Evolutionary conservation across 2,888 invertebrate species (phyloP).

Genomic region (Cordilura impudica): DNA sequence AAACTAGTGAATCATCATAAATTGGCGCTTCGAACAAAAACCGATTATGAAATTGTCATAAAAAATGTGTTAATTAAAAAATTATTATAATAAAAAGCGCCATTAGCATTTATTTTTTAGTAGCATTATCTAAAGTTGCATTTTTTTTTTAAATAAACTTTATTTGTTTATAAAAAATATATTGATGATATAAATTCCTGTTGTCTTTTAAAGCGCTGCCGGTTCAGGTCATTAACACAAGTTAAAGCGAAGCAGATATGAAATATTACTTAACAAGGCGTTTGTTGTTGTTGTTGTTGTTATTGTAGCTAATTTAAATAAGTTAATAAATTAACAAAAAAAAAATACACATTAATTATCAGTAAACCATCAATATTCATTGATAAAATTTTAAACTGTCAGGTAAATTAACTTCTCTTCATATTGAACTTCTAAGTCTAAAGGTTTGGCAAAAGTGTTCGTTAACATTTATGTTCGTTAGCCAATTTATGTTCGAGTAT

Average conservation of each 20-base stretch:
- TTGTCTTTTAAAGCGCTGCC: background rate
- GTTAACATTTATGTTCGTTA: no score
- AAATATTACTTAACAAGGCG: background rate
- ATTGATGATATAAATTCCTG: background rate
- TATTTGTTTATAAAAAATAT: background rate
- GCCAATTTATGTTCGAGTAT: no score
- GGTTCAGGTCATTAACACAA: background rate
- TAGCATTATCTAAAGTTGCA: background rate
- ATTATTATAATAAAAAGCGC: background rate
- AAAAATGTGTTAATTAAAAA: slow-evolving; percentile 16
- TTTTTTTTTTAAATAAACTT: background rate
- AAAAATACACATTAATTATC: no score
- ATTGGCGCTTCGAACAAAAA: slow-evolving; percentile 22
- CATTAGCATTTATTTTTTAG: background rate
- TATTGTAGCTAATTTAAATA: background rate
- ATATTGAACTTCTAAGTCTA: no score
- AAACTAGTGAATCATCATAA: slow-evolving; percentile 23
- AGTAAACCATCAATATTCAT: no score
- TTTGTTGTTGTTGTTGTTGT: background rate
- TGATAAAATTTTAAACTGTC: no score
- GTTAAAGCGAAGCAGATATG: background rate
- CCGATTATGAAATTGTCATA: background rate
- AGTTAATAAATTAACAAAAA: background rate
- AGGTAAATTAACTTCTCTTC: no score
- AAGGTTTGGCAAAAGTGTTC: no score